phyloP scores from a whole-genome alignment of 1,140 invertebrate genomes.

The Drosophila quadrilineata region DNA sequence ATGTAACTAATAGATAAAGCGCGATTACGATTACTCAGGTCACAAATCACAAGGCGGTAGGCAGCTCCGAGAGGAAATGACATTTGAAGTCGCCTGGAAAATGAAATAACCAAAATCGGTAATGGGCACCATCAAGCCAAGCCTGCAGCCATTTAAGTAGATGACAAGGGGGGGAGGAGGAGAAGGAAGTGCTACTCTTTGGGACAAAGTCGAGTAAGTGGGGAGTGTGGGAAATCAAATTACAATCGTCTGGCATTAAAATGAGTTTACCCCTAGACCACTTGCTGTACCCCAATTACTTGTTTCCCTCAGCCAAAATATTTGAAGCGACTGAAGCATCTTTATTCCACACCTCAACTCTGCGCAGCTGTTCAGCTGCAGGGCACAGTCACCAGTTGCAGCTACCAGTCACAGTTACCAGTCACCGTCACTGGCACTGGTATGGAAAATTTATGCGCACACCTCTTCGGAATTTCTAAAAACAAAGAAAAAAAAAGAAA shows the following conservation, averaged over 20 bases:
- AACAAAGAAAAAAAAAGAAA: constrained; percentile 23
- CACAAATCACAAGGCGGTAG: constrained; percentile 59
- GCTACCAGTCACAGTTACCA: no score
- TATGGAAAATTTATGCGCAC: constrained; percentile 74
- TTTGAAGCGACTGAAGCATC: constrained; percentile 29
- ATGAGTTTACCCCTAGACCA: constrained; percentile 39
- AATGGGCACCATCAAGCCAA: constrained; percentile 25
- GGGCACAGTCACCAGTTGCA: constrained; percentile 48
- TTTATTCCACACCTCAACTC: not conserved
- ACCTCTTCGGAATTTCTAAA: constrained; percentile 67
- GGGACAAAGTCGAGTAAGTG: not conserved
- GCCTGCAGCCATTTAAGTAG: no score
- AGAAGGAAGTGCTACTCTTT: not conserved
- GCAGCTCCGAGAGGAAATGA: constrained; percentile 51
- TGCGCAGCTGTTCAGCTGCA: constrained; percentile 65
- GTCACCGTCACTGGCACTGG: no score
- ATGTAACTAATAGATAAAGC: constrained; percentile 72
- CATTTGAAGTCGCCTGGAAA: constrained; percentile 72
- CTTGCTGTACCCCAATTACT: not conserved
- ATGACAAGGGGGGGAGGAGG: not conserved
- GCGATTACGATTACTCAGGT: constrained; percentile 67
- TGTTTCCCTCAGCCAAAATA: constrained; percentile 10
- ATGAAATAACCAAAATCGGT: constrained; percentile 70
- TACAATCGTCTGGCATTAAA: constrained; percentile 72
- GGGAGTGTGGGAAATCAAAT: constrained; percentile 60